Conservation (phyloP, 2,888 invertebrate genomes). For the Callinectes sapidus region DNA sequence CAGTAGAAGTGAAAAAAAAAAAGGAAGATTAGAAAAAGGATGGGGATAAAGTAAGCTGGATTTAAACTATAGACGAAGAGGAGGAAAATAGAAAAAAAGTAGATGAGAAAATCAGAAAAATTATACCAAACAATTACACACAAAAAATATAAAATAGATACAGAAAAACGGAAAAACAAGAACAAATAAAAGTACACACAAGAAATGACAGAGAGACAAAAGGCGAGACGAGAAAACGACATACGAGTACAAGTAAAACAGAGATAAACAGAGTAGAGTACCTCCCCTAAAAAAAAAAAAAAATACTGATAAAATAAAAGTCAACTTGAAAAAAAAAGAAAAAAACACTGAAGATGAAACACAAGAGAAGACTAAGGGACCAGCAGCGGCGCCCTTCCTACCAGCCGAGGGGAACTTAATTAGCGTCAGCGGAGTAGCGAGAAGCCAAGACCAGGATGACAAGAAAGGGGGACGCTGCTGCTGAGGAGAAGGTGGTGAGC, state of each 20-base stretch:
- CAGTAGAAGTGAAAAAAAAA: no score
- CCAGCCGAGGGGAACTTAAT: not conserved
- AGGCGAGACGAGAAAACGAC: not conserved
- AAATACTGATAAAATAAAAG: not conserved
- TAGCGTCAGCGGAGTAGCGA: not conserved
- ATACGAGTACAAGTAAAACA: not conserved
- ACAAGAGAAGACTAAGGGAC: not conserved
- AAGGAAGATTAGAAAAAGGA: no score
- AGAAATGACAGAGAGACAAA: no score
- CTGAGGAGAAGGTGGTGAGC: not conserved
- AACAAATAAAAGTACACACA: no score
- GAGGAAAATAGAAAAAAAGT: no score
- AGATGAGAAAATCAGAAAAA: not conserved
- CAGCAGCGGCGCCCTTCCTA: constrained; percentile 12
- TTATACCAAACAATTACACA: no score
- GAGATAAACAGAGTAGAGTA: not conserved
- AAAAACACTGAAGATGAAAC: not conserved
- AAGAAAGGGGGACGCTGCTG: not conserved
- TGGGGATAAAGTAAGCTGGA: no score
- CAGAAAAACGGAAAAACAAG: no score
- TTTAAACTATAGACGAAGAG: no score
- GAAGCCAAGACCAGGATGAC: not conserved
- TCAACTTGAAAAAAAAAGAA: not conserved
- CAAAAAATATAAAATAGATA: no score
- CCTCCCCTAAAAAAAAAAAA: not conserved